Conservation (phyloP, 64 coral and sea anemone genomes). For the Stichodactyla mertensii region DNA sequence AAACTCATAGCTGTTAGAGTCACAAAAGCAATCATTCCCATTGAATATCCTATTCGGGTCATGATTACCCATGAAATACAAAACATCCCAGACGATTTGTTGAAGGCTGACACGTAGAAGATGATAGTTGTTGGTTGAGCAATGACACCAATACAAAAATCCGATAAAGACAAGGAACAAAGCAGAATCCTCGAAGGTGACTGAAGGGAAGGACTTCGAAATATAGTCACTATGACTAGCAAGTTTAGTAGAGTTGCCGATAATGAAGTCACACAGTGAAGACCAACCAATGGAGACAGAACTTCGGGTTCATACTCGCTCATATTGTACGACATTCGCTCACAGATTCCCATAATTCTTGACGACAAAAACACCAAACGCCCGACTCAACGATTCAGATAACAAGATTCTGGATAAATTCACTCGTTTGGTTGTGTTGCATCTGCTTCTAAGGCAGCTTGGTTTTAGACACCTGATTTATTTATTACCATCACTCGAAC, state of each 20-base stretch:
- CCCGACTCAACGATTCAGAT: neutral
- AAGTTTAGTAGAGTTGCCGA: constrained; percentile 36
- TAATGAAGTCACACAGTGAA: constrained; percentile 36
- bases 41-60: neutral
- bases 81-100: neutral
- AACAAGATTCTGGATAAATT: too few relatives aligned
- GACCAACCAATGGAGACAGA: neutral
- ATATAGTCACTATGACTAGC: constrained; percentile 44
- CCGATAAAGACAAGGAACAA: constrained; percentile 38
- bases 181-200: constrained; percentile 52
- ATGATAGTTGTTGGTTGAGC: constrained; percentile 26
- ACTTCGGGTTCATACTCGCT: neutral
- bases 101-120: constrained; percentile 4
- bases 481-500: too few relatives aligned
- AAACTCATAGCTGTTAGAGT: constrained; percentile 6
- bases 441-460: too few relatives aligned
- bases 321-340: neutral
- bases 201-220: constrained; percentile 40
- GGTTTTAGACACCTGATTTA: too few relatives aligned
- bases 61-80: constrained; percentile 7
- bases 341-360: neutral
- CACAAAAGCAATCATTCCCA: neutral
- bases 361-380: neutral
- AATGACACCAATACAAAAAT: constrained; percentile 53
- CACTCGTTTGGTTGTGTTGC: too few relatives aligned